Conservation (phyloP, 2,888 invertebrate species). For the Ectemnius lituratus region DNA sequence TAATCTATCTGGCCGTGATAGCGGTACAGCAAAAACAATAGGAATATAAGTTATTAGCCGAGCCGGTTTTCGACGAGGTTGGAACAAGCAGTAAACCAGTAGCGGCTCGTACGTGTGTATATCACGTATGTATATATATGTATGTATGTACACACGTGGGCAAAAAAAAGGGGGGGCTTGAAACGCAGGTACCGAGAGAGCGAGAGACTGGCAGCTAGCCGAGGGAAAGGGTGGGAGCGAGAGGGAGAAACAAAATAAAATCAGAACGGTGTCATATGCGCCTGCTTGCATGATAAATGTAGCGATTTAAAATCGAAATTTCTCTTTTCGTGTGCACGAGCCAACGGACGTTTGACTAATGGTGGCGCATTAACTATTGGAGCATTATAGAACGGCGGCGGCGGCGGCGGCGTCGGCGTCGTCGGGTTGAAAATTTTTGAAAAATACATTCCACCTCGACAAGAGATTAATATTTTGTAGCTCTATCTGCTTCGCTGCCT, state of each 20-base stretch:
- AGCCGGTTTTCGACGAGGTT: constrained; percentile 47
- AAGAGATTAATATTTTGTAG: constrained; percentile 75
- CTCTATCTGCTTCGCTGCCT: constrained; percentile 64
- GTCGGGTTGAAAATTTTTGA: constrained; percentile 72
- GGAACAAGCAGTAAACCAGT: constrained; percentile 51
- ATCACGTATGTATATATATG: background rate
- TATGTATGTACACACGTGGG: constrained; percentile 31
- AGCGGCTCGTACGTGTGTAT: constrained; percentile 13
- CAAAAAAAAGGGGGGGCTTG: constrained; percentile 63
- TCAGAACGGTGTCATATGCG: constrained; percentile 77
- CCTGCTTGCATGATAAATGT: constrained; percentile 78
- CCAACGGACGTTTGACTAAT: constrained; percentile 76
- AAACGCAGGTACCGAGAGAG: constrained; percentile 62
- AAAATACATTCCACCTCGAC: constrained; percentile 75
- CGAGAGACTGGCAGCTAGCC: constrained; percentile 43
- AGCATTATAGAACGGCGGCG: constrained; percentile 73
- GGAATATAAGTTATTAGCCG: constrained; percentile 45
- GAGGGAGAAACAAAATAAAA: constrained; percentile 75
- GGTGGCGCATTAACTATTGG: constrained; percentile 77
- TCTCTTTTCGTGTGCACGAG: constrained; percentile 77
- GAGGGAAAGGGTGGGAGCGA: constrained; percentile 43
- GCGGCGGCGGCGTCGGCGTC: too few species aligned
- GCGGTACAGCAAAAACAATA: constrained; percentile 22
- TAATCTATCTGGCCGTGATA: background rate
- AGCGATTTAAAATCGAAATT: constrained; percentile 78